Evolutionary conservation across 2,797 vertebrate genomes (phyloP), one percentile per base, ranked within the genome.

Genomic region (Typhlichthys eigenmanni): DNA sequence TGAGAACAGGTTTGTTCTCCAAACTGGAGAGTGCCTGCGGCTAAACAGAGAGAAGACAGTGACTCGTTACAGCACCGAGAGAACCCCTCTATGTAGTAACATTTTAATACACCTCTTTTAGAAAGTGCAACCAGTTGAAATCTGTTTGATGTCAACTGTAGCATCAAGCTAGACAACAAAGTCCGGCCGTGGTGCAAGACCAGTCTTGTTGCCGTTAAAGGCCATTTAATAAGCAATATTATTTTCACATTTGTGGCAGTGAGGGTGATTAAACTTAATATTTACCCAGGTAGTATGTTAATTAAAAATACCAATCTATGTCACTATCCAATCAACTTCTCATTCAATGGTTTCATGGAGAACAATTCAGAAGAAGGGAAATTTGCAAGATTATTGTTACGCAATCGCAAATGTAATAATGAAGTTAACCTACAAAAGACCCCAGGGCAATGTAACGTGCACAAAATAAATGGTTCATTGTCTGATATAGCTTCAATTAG

Each of bases 201-300:
- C 50, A 70, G 75, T 68, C 59, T 66, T 16, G 60, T 64, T 56
- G 14, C 58, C 32, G 24, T 64, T 71, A 59, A 81, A 76, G 84
- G 74, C 66, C 71, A 85, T 82, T 85, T 83, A 84, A 17, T 61
- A 62, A 53, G 64, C 48, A 60, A 64, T 74, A 77, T 75, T 72
- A 60, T 56, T 69, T 74, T 78, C 59, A 47, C 53, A 75, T 84
- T 63, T 55, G 58, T 57, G 49, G 6, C 2, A 29, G 66, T 45
- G 51, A 65, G 56, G 58, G 69, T 63, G 69, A 86, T 84, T 80
- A 73, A 78, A 86, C 43, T 60, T 13, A 55, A 78, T 82, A 82
- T 82, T 68, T 58, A 70, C 62, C 17, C 63, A 74, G 72, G 65
- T 68, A 57, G 59, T 53, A 47, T 43, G 49, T 66, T 71, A 79